These are phyloP conservation scores for Drosophila lacertosa DNA, from an alignment of 1,140 invertebrate species.

Conservation along the genomic window DNA sequence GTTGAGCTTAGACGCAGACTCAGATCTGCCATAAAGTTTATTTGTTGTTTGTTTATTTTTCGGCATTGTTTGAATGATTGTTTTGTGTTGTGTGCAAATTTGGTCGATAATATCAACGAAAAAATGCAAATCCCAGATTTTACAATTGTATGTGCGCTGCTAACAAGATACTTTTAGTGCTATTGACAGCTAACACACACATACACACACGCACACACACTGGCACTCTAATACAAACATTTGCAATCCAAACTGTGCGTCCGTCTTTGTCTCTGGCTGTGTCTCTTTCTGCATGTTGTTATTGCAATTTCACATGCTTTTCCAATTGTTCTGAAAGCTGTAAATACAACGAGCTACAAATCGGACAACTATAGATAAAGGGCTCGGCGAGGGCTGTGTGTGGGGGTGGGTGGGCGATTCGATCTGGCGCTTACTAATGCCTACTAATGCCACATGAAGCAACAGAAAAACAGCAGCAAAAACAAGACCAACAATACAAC, in stretches of 20 bases:
- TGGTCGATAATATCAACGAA: conserved; percentile 48
- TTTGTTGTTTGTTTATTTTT: conserved; percentile 37
- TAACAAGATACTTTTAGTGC: conserved; percentile 68
- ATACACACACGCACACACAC: conserved; percentile 9
- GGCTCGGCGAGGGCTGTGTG: neutral
- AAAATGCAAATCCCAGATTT: conserved; percentile 67
- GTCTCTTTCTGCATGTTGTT: neutral
- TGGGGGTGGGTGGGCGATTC: neutral
- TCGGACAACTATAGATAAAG: conserved; percentile 23
- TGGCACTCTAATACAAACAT: conserved; percentile 21
- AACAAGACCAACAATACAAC: too few species aligned
- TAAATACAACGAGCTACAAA: conserved; percentile 34
- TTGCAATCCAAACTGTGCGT: conserved; percentile 26
- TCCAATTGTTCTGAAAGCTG: conserved; percentile 71
- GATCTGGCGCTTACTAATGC: conserved; percentile 50
- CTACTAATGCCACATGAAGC: conserved; percentile 40
- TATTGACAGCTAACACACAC: conserved; percentile 27
- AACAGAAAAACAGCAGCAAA: conserved; percentile 18
- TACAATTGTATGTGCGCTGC: conserved; percentile 63
- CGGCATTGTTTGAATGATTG: conserved; percentile 26
- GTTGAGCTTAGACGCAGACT: conserved; percentile 6
- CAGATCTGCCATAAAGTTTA: conserved; percentile 12
- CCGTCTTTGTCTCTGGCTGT: neutral
- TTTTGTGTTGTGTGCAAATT: conserved; percentile 34
- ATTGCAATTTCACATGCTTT: conserved; percentile 26